A percentile compares a stretch with the other conserved stretches of the same genome.
These are phyloP conservation scores for Serranochromis macrocephalus DNA, from an alignment of 2,113 vertebrate species.

Conservation along the genomic window DNA sequence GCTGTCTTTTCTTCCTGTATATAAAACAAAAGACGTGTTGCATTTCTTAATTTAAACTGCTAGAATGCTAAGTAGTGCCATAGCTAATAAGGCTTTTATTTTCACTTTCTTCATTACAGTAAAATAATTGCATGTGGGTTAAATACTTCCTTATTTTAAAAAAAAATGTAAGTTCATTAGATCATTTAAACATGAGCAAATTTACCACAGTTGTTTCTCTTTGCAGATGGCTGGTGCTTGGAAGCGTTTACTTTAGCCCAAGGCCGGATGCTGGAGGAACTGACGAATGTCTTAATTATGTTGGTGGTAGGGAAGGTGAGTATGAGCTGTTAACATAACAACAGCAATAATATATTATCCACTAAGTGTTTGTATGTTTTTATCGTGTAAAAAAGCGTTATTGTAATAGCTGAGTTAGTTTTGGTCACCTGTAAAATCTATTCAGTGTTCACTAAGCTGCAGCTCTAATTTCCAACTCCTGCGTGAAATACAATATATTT, in stretches of 20 bases:
- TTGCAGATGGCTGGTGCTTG: conserved; percentile 83
- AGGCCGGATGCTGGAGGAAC: conserved; percentile 72
- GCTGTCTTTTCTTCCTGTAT: not conserved
- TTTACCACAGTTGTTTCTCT: not conserved
- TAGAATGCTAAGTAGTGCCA: not conserved
- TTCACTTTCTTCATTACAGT: not conserved
- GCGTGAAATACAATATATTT: not conserved
- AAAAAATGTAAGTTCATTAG: not conserved
- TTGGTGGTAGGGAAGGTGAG: conserved; percentile 77
- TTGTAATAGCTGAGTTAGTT: not conserved
- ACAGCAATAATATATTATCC: not conserved
- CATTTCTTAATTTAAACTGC: not conserved
- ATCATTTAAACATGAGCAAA: not conserved
- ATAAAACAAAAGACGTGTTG: not conserved
- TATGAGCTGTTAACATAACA: not conserved
- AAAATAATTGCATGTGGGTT: not conserved
- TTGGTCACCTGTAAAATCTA: not conserved
- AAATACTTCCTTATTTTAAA: not conserved
- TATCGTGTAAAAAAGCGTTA: not conserved
- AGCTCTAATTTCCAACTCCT: not conserved
- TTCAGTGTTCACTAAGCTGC: not conserved
- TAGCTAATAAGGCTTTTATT: not conserved
- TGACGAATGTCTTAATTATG: conserved; percentile 75
- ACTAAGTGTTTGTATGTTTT: not conserved
- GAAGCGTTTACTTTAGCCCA: conserved; percentile 85